Conservation (phyloP, 37 sponge, comb jelly and placozoan genomes). For the Axinella damicornis region DNA sequence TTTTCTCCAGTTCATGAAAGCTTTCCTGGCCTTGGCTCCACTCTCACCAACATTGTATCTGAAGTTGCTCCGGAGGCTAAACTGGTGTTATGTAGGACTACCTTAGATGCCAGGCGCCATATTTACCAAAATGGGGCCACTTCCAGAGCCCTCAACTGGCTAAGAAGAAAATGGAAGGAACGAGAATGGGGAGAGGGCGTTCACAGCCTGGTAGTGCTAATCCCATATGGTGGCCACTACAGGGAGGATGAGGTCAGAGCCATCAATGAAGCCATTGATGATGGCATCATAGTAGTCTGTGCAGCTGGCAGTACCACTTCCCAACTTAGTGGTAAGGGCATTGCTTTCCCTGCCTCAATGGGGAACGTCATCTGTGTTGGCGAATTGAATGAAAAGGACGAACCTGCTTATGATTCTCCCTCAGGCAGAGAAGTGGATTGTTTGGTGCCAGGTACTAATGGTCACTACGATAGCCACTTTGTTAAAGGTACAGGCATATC, state of each 20-base stretch:
- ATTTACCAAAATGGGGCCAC: too few relatives aligned
- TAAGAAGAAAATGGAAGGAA: neutral
- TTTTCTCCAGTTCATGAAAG: too few relatives aligned
- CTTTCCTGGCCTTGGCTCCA: too few relatives aligned
- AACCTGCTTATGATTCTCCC: neutral
- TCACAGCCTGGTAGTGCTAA: neutral
- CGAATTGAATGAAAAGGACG: neutral
- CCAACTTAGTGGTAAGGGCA: neutral
- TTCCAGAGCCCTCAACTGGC: neutral
- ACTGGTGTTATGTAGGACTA: too few relatives aligned
- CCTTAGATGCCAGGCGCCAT: too few relatives aligned
- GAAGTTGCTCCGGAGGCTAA: too few relatives aligned
- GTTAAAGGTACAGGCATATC: neutral
- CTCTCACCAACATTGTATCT: too few relatives aligned
- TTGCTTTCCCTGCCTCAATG: neutral
- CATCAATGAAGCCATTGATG: neutral
- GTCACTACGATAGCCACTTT: neutral
- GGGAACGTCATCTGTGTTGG: neutral
- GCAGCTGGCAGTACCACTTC: neutral
- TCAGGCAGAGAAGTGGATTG: neutral
- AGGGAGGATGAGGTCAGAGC: neutral
- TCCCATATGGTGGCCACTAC: constrained; percentile 7
- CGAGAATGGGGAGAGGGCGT: neutral
- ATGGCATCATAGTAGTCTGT: neutral
- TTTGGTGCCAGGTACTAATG: neutral